Evolutionary conservation across 53 echinoderm and acorn worm species (phyloP), one percentile per base, ranked within the genome.

Genomic region (Paracentrotus lividus): DNA sequence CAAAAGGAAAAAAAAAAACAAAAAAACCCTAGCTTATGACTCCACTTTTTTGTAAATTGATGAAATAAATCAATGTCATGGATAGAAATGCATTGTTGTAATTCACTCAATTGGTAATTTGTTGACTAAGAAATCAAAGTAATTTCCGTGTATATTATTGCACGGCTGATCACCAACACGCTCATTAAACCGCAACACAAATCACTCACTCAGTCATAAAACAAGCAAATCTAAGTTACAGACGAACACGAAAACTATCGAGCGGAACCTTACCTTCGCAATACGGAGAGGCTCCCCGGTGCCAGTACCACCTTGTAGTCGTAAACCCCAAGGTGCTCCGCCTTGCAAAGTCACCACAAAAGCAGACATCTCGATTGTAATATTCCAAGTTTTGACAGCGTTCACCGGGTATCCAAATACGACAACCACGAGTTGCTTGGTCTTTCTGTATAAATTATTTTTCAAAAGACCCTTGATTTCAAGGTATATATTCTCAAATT

Each of bases 281-380:
- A 90, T 90, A 10, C 90, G 90, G 64, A 90, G 90, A 61, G 90
- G 90, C 64, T 90, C 42, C 0, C 90, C 90, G 66, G 90, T 90
- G 49, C 90, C 67, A 31, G 66, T 90, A 44, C 90, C 90, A 42
- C 90, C 90, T 90, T 90, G 90, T 33, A 90, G 26, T 21, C 90
- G 90, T 90, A 90, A 65, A 90, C 90, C 90, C 90, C 90, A 90
- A 29, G 90, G 90, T 24, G 90, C 90, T 29, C 90, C 90, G 5
- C 90, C 90, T 66, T 90, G 90, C 0, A 90, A 47, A 47, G 90
- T 90, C 43, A 66, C 90, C 18, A 90, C 66, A 26, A 90, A 66
- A 72, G 72, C 59, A 51, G 88, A 88, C 88, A 88, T 88, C 33
- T 53, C 58, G 31, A 5, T 18, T 24, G 49, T 85, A 51, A 49